Evolutionary conservation across 2,888 invertebrate species (phyloP).

Genomic region (Stomorhina lunata): DNA sequence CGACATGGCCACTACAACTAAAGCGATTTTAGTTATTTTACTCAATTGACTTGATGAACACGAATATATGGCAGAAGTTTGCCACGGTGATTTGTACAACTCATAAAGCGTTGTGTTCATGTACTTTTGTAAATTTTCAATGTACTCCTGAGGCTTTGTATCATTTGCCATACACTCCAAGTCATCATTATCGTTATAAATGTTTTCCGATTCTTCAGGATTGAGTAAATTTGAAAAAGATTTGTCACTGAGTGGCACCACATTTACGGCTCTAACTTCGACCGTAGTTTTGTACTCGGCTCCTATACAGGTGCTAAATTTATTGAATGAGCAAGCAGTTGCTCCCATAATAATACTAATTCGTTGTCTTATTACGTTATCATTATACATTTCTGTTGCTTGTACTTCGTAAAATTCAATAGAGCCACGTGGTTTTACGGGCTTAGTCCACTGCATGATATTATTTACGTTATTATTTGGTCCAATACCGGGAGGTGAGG

Average conservation of each 20-base stretch:
- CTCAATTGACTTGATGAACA: conserved; percentile 67
- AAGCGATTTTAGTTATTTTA: conserved; percentile 67
- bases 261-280: conserved; percentile 77
- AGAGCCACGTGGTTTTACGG: conserved; percentile 81
- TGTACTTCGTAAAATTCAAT: conserved; percentile 82
- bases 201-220: conserved; percentile 16
- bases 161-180: conserved; percentile 55
- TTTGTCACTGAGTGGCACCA: conserved; percentile 62
- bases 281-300: conserved; percentile 68
- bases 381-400: conserved; percentile 69
- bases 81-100: conserved; percentile 72
- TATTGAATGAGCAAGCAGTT: conserved; percentile 66
- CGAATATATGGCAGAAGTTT: conserved; percentile 64
- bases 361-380: conserved; percentile 66
- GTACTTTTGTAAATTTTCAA: conserved; percentile 58
- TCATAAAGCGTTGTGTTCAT: conserved; percentile 66
- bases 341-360: conserved; percentile 69
- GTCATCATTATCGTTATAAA: conserved; percentile 51
- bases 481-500: conserved; percentile 70
- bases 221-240: neutral
- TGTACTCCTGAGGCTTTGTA: conserved; percentile 3
- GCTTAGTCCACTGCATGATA: conserved; percentile 80
- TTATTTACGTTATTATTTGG: conserved; percentile 62
- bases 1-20: conserved; percentile 64
- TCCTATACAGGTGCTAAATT: conserved; percentile 69